phyloP scores from a whole-genome alignment of 2,888 invertebrate species.

The Drosophila prolongata region DNA sequence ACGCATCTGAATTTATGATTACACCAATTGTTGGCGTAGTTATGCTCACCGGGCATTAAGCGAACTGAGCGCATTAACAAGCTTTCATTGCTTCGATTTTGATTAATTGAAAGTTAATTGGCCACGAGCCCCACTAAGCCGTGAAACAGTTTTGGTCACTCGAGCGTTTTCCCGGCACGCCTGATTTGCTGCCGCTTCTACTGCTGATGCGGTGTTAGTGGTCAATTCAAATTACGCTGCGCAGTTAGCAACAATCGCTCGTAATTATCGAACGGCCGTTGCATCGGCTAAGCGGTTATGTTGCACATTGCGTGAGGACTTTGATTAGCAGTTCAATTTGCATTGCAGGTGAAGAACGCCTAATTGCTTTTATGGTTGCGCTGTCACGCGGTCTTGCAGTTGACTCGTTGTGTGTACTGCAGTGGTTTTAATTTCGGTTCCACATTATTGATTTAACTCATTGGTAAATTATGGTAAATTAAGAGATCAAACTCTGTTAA shows the following conservation, averaged over 20 bases:
- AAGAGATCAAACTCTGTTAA: too few relatives aligned
- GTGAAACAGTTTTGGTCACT: slow-evolving; percentile 37
- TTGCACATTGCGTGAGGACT: slow-evolving; percentile 24
- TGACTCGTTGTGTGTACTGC: neutral
- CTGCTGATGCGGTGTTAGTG: slow-evolving; percentile 9
- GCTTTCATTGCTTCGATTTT: slow-evolving; percentile 64
- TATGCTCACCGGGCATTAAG: slow-evolving; percentile 53
- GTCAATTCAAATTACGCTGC: slow-evolving; percentile 30
- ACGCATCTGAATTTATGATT: slow-evolving; percentile 63
- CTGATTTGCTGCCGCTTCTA: slow-evolving; percentile 28
- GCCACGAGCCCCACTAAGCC: slow-evolving; percentile 47
- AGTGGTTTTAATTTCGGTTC: neutral
- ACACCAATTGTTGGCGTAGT: slow-evolving; percentile 44
- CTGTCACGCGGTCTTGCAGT: neutral
- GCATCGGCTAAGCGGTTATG: slow-evolving; percentile 29
- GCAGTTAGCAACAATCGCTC: slow-evolving; percentile 42
- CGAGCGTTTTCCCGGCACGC: slow-evolving; percentile 38
- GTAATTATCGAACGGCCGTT: slow-evolving; percentile 43
- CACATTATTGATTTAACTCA: too few relatives aligned
- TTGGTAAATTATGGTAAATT: too few relatives aligned
- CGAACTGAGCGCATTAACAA: slow-evolving; percentile 48
- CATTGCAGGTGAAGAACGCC: slow-evolving; percentile 7
- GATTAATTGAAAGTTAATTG: slow-evolving; percentile 76
- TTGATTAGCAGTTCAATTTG: slow-evolving; percentile 27
- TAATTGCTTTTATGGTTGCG: slow-evolving; percentile 1